Percentiles rank a stretch among this genome's conserved stretches.
These are phyloP conservation scores for Natrix natrix DNA, from an alignment of 2,797 vertebrate species.

Conservation along the genomic window DNA sequence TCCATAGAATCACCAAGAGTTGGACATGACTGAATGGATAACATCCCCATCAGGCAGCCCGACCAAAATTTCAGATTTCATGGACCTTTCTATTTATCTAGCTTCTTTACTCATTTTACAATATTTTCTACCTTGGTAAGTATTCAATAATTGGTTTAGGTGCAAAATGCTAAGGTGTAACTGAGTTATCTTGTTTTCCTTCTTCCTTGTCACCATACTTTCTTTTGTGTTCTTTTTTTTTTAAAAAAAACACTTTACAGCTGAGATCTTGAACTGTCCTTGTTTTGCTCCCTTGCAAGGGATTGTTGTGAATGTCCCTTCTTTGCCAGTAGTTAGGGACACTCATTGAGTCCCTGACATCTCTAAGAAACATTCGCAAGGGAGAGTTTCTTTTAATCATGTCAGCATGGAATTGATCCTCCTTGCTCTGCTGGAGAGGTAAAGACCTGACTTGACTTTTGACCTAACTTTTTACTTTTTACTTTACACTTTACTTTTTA, in stretches of 20 bases:
- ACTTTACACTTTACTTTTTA: background rate
- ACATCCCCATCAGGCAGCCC: background rate
- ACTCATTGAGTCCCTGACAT: background rate
- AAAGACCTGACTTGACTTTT: background rate
- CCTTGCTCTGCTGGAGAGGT: background rate
- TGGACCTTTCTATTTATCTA: background rate
- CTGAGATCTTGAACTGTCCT: background rate
- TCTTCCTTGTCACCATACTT: background rate
- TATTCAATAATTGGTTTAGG: background rate
- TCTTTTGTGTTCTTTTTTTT: background rate
- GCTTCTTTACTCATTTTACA: background rate
- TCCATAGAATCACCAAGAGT: background rate
- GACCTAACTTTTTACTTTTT: background rate
- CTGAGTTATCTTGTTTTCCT: background rate
- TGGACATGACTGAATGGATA: background rate
- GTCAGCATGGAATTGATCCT: background rate
- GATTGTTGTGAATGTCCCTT: background rate
- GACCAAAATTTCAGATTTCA: background rate
- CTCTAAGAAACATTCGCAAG: background rate
- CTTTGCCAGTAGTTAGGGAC: background rate
- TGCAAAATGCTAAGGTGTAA: background rate
- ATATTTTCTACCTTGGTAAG: background rate
- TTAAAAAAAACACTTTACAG: background rate
- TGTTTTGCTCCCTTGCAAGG: background rate
- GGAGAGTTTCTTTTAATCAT: background rate